phyloP scores from a whole-genome alignment of 2,888 invertebrate genomes.

The Ypsolopha sequella region DNA sequence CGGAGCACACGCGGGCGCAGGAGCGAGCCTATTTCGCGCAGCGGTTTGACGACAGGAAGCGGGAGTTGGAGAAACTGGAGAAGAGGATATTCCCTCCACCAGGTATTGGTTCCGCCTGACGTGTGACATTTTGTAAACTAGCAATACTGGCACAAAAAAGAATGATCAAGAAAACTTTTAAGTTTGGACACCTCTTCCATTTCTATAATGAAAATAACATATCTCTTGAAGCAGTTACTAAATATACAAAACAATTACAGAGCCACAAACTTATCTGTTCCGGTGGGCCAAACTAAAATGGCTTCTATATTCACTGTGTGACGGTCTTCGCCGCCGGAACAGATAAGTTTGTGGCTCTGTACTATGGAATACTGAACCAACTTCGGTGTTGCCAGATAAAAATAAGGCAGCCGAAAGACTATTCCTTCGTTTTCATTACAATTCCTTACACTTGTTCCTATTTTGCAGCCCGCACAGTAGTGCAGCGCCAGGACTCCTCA shows the following conservation, averaged over 20 bases:
- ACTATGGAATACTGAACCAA: no score
- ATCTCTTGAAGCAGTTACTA: not conserved
- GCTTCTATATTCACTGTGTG: no score
- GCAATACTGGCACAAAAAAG: no score
- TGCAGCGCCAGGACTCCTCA: conserved; percentile 72
- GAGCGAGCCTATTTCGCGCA: conserved; percentile 75
- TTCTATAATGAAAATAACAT: not conserved
- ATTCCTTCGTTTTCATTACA: no score
- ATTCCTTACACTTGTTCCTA: not conserved
- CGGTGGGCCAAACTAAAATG: no score
- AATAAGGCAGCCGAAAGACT: no score
- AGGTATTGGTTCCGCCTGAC: conserved; percentile 17
- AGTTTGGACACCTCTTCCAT: not conserved
- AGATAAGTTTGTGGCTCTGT: no score
- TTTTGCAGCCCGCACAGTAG: conserved; percentile 30
- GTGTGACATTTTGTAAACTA: not conserved
- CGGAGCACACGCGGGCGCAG: conserved; percentile 75
- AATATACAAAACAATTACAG: no score
- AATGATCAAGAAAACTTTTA: no score
- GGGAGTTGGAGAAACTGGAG: conserved; percentile 82
- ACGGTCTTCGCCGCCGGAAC: no score
- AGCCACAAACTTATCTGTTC: no score
- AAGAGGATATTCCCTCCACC: conserved; percentile 79
- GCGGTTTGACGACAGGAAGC: conserved; percentile 77
- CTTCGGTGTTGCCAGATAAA: no score